A percentile compares a stretch with the other conserved stretches of the same genome.
Evolutionary conservation across 2,797 vertebrate genomes (phyloP).

Genomic region (Sebastes trivittatus): DNA sequence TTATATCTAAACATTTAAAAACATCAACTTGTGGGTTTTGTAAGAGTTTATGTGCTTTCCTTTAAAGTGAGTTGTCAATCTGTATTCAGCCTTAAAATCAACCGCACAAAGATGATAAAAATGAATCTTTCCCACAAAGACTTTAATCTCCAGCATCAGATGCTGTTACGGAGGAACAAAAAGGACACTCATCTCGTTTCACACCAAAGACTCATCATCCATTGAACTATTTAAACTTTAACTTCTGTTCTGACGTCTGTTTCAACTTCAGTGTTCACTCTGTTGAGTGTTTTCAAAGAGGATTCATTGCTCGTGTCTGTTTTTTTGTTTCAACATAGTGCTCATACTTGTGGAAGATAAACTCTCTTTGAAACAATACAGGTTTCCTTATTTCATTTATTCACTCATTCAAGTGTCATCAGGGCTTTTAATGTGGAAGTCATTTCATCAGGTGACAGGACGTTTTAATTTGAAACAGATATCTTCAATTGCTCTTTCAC

Average conservation of each 20-base stretch:
- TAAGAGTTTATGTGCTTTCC: not conserved
- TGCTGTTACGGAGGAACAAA: not conserved
- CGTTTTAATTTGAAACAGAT: not conserved
- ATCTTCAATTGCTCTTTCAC: not conserved
- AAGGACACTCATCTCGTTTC: not conserved
- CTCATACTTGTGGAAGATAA: not conserved
- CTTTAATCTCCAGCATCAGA: not conserved
- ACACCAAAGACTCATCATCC: not conserved
- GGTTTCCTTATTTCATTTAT: not conserved
- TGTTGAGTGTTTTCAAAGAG: constrained; percentile 1
- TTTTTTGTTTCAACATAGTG: not conserved
- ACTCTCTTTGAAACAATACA: constrained; percentile 6
- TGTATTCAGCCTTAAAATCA: not conserved
- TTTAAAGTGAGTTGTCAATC: not conserved
- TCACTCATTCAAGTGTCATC: not conserved
- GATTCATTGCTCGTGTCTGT: not conserved
- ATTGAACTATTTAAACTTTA: not conserved
- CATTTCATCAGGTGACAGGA: not conserved
- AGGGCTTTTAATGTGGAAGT: not conserved
- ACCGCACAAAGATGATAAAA: not conserved
- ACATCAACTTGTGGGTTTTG: not conserved
- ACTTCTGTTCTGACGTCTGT: not conserved
- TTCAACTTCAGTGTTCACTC: not conserved
- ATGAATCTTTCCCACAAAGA: no score
- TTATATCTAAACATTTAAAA: not conserved